These are phyloP conservation scores for Lapara coniferarum DNA, from an alignment of 2,888 invertebrate species.

Conservation along the genomic window DNA sequence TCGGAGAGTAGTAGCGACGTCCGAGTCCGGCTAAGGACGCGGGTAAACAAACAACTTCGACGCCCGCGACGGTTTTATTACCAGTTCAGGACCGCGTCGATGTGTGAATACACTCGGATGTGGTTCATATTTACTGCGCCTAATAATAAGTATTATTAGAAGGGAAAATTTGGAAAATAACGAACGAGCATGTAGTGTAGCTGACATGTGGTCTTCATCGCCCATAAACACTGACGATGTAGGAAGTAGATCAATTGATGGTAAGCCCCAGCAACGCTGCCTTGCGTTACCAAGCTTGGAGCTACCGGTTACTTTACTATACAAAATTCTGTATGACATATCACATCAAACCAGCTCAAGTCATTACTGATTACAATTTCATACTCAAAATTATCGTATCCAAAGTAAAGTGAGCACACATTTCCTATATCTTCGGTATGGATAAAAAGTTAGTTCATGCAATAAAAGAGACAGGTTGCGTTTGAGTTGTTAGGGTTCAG, in stretches of 20 bases:
- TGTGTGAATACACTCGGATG: background rate
- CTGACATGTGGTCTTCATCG: no score
- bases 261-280: no score
- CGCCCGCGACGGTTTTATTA: constrained; percentile 2
- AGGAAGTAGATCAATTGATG: no score
- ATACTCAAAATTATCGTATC: background rate
- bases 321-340: no score
- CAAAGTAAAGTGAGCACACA: background rate
- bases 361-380: no score
- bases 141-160: background rate
- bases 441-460: constrained; percentile 33
- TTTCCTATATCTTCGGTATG: background rate
- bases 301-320: no score
- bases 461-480: constrained; percentile 41
- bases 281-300: no score
- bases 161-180: no score
- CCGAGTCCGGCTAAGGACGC: background rate
- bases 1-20: background rate
- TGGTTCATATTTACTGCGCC: background rate
- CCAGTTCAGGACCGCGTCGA: background rate
- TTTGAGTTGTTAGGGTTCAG: constrained; percentile 29
- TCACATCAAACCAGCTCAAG: no score
- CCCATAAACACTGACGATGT: no score
- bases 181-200: no score
- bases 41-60: constrained; percentile 1